phyloP scores from a whole-genome alignment of 2,113 vertebrate species.

The Poeciliopsis turrubarensis region DNA sequence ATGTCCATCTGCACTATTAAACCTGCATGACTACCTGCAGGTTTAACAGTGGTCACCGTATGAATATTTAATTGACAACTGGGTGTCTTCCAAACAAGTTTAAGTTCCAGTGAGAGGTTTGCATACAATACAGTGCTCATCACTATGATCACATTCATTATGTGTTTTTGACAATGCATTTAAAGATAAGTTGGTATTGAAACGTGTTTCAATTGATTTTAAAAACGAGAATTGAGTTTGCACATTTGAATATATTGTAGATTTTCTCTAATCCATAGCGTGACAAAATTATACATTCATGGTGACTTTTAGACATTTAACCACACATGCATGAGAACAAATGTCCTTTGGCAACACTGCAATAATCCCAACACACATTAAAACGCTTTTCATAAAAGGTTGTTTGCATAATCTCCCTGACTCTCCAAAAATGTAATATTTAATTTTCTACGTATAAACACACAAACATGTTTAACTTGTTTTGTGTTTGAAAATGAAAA shows the following conservation, averaged over 20 bases:
- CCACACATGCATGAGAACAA: too few species aligned
- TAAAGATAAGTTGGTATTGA: background rate
- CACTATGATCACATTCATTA: background rate
- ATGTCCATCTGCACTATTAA: slow-evolving; percentile 1
- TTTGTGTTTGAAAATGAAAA: background rate
- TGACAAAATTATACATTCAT: too few species aligned
- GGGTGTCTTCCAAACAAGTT: background rate
- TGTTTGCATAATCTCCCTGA: background rate
- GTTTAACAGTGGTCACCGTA: background rate
- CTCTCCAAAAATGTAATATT: background rate
- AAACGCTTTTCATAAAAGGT: background rate
- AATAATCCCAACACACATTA: background rate
- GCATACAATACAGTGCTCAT: background rate
- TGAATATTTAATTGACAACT: background rate
- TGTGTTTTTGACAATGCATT: background rate
- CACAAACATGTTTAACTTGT: background rate
- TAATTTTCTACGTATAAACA: background rate
- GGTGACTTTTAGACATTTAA: too few species aligned
- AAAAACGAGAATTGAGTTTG: background rate
- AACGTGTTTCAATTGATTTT: background rate
- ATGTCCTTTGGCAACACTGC: background rate
- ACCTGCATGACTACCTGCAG: background rate
- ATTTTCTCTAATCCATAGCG: too few species aligned
- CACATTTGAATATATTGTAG: too few species aligned
- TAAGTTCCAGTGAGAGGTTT: background rate